phyloP scores from a whole-genome alignment of 2,888 invertebrate genomes.

The Cryptus armator region DNA sequence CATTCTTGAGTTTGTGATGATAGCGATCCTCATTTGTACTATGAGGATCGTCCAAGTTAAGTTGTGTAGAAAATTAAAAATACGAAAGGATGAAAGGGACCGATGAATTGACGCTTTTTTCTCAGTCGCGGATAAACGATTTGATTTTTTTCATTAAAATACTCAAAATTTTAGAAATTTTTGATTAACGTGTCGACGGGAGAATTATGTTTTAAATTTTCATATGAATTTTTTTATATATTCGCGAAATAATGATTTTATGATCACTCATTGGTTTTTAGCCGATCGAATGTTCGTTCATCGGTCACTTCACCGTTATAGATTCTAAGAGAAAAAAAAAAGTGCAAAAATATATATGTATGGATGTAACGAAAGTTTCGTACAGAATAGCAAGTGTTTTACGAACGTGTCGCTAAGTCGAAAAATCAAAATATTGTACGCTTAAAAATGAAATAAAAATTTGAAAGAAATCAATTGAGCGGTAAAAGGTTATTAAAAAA shows the following conservation, averaged over 20 bases:
- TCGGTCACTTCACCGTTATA: background rate
- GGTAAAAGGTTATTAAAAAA: background rate
- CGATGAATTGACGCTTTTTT: background rate
- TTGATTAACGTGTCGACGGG: background rate
- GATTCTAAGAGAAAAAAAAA: background rate
- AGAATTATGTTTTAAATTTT: background rate
- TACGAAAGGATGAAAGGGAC: background rate
- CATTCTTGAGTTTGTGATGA: slow-evolving; percentile 9
- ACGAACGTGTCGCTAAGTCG: background rate
- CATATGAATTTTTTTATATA: background rate
- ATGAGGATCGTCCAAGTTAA: background rate
- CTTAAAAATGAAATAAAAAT: background rate
- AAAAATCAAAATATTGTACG: slow-evolving; percentile 5
- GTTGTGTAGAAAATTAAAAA: background rate
- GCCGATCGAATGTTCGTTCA: background rate
- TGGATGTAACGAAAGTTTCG: background rate
- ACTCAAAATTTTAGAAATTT: background rate
- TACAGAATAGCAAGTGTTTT: slow-evolving; percentile 3
- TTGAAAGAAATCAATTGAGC: background rate
- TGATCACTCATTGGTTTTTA: background rate
- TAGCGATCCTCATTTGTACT: background rate
- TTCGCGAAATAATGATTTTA: too few species aligned
- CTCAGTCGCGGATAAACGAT: background rate
- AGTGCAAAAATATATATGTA: background rate
- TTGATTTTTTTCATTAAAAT: background rate